phyloP scores from a whole-genome alignment of 2,113 vertebrate species.

The Bubo scandiacus region DNA sequence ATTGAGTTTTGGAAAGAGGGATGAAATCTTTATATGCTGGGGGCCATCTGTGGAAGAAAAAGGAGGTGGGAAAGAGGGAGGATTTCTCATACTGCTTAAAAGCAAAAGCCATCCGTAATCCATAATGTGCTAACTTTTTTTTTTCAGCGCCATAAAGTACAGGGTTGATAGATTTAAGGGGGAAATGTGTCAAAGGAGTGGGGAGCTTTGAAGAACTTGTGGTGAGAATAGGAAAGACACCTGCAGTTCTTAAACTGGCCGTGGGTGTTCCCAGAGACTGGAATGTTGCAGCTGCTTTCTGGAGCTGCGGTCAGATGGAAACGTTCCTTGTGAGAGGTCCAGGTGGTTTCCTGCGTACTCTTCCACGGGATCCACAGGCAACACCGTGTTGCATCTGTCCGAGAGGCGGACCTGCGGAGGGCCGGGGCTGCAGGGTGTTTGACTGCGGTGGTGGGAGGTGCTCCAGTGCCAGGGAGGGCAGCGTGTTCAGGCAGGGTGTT shows the following conservation, averaged over 20 bases:
- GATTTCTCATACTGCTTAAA: background rate
- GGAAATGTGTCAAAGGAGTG: background rate
- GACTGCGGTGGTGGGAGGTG: too few species aligned
- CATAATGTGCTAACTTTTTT: background rate
- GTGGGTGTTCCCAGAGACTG: background rate
- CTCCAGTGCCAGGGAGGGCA: too few species aligned
- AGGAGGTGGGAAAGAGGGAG: background rate
- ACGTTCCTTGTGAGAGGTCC: background rate
- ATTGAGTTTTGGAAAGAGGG: background rate
- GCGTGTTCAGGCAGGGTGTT: background rate
- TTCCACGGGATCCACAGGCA: background rate
- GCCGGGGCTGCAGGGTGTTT: background rate
- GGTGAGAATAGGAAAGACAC: background rate
- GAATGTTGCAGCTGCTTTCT: background rate
- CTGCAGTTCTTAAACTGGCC: background rate
- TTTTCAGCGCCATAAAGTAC: background rate
- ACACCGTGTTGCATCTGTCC: background rate
- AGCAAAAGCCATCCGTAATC: background rate
- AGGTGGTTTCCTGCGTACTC: background rate
- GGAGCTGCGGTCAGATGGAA: background rate
- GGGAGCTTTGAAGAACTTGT: background rate
- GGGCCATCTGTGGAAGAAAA: background rate
- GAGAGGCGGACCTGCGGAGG: accelerated
- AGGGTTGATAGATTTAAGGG: background rate
- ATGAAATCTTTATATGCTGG: background rate